These are phyloP conservation scores for Pseudopipra pipra DNA, from an alignment of 2,113 vertebrate genomes.

Conservation along the genomic window DNA sequence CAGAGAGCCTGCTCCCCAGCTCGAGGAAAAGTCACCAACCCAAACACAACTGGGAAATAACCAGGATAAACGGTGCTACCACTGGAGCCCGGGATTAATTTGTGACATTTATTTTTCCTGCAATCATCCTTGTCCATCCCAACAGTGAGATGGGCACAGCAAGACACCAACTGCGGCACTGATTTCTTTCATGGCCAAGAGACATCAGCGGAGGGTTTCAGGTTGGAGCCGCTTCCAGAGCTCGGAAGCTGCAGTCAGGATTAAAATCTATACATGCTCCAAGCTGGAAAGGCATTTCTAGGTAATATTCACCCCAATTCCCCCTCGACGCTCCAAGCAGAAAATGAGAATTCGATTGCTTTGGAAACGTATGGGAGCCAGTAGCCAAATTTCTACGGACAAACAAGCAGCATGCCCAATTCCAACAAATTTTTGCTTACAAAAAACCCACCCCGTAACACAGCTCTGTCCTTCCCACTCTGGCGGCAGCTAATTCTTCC, in stretches of 20 bases:
- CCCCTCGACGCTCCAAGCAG: neutral
- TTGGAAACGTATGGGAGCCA: neutral
- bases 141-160: neutral
- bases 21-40: neutral
- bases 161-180: neutral
- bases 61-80: neutral
- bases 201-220: neutral
- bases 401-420: neutral
- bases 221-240: neutral
- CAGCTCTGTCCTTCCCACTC: neutral
- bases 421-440: neutral
- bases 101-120: accelerated
- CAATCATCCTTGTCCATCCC: neutral
- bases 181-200: neutral
- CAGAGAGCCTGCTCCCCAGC: accelerated
- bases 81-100: neutral
- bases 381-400: neutral
- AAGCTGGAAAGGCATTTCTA: neutral
- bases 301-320: neutral
- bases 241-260: neutral
- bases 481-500: constrained; percentile 27
- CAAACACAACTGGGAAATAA: neutral
- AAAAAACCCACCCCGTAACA: accelerated
- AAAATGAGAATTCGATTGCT: neutral
- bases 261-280: neutral